Evolutionary conservation across 92 coral and sea anemone genomes (phyloP).

Genomic region (Actinostola sp.): DNA sequence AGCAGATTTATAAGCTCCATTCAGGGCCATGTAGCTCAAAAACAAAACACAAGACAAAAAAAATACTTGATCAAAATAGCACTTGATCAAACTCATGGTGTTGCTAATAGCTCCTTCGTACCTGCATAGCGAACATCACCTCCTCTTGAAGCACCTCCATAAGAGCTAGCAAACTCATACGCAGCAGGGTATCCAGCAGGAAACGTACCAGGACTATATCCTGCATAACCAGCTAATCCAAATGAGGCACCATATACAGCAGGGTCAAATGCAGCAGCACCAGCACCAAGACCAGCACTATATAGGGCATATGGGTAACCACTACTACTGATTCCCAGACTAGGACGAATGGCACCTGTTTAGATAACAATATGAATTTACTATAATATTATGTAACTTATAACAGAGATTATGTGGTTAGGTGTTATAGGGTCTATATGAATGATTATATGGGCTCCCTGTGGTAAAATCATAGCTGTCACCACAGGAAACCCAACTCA

Average conservation of each 20-base stretch:
- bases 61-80: not conserved
- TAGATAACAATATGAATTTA: no score
- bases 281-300: conserved; percentile 76
- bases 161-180: conserved; percentile 59
- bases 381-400: no score
- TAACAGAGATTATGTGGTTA: not conserved
- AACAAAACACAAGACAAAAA: conserved; percentile 20
- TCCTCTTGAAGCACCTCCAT: conserved; percentile 57
- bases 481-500: conserved; percentile 13
- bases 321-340: conserved; percentile 61
- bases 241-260: conserved; percentile 70
- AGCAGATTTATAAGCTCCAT: no score
- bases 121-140: conserved; percentile 87
- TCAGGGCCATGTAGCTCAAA: conserved; percentile 39
- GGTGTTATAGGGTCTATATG: not conserved
- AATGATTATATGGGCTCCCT: conserved; percentile 4
- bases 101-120: conserved; percentile 81
- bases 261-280: conserved; percentile 80
- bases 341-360: conserved; percentile 67
- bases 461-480: conserved; percentile 3
- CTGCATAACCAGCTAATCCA: conserved; percentile 64
- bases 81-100: conserved; percentile 1
- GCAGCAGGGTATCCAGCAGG: conserved; percentile 74
- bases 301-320: conserved; percentile 84
- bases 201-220: conserved; percentile 70